Evolutionary conservation across 1,140 invertebrate species (phyloP).

Genomic region (Calycopis cecrops): DNA sequence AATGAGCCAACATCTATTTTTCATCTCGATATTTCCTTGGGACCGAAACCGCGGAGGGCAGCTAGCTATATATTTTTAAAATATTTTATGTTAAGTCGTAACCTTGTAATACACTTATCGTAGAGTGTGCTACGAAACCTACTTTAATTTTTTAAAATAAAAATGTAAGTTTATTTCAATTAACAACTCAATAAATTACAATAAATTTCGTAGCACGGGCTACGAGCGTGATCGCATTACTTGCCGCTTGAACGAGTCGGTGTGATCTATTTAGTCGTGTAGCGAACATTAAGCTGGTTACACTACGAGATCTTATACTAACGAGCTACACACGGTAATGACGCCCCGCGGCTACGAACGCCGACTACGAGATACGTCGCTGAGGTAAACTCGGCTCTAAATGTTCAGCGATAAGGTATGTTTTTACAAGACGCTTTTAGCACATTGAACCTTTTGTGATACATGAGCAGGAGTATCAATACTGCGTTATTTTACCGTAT

Average conservation of each 20-base stretch:
- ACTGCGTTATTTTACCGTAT: neutral
- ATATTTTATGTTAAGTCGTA: too few relatives aligned
- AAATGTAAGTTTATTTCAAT: too few relatives aligned
- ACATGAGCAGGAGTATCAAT: neutral
- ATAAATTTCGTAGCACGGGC: too few relatives aligned
- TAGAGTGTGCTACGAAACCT: too few relatives aligned
- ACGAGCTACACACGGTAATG: constrained; percentile 21
- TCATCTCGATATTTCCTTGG: too few relatives aligned
- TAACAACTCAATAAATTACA: too few relatives aligned
- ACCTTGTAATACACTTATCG: too few relatives aligned
- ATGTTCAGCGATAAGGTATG: neutral
- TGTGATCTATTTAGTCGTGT: neutral
- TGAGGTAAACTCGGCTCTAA: neutral
- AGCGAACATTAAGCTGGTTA: constrained; percentile 16
- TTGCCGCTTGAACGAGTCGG: neutral
- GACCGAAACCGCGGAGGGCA: too few relatives aligned
- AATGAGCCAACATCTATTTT: too few relatives aligned
- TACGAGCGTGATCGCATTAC: too few relatives aligned
- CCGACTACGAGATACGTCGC: neutral
- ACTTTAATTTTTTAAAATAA: too few relatives aligned
- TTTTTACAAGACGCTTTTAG: neutral
- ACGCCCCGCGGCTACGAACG: constrained; percentile 17
- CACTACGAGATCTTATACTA: constrained; percentile 13
- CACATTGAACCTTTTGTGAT: neutral
- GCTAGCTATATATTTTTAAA: too few relatives aligned